Evolutionary conservation across 2,113 vertebrate genomes (phyloP).

Genomic region (Rafetus swinhoei): DNA sequence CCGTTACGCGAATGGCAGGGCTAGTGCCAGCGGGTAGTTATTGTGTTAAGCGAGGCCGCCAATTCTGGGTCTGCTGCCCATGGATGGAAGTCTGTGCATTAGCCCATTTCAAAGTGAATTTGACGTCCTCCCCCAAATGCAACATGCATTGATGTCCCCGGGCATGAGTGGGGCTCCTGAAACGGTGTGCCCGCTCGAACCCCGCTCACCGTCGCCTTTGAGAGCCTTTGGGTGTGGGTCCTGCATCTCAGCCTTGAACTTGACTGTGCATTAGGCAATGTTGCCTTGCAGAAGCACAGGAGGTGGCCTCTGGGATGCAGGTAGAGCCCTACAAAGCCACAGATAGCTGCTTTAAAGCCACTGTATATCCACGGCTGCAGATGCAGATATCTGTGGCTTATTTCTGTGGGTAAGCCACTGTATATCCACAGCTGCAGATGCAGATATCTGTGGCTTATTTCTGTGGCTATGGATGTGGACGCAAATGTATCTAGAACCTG

Average conservation of each 20-base stretch:
- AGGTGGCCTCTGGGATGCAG: neutral
- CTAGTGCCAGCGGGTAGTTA: neutral
- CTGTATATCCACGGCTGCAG: too few species aligned
- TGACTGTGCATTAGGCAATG: neutral
- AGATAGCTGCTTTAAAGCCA: too few species aligned
- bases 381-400: too few species aligned
- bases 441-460: too few species aligned
- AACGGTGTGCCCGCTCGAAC: neutral
- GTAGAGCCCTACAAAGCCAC: neutral
- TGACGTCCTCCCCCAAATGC: neutral
- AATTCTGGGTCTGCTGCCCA: neutral
- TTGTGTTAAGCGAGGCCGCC: neutral
- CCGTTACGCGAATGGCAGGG: neutral
- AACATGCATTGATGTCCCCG: neutral
- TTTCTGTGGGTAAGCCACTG: too few species aligned
- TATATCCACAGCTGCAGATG: too few species aligned
- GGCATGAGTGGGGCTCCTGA: neutral
- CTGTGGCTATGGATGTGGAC: too few species aligned
- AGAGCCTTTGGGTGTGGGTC: neutral
- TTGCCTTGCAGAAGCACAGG: neutral
- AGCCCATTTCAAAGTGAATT: neutral
- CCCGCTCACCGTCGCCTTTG: neutral
- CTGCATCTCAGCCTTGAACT: accelerated
- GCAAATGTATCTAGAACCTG: too few species aligned
- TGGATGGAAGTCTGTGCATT: neutral